Conservation (phyloP, 2,797 vertebrate species). For the Crocidura indochinensis region DNA sequence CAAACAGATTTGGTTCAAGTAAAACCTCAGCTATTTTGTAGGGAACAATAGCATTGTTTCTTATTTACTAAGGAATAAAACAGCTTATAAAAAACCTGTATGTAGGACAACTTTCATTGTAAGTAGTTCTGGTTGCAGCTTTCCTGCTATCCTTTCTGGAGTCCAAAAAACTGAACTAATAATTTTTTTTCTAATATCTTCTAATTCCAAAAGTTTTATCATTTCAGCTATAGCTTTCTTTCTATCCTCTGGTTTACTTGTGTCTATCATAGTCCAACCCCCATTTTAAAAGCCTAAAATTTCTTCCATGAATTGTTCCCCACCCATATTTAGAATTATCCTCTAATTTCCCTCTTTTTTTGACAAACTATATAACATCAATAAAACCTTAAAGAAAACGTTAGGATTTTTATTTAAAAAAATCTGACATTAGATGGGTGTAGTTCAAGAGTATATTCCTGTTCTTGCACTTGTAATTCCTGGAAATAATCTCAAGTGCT, state of each 20-base stretch:
- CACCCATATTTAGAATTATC: constrained; percentile 19
- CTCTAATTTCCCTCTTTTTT: neutral
- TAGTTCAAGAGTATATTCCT: too few relatives aligned
- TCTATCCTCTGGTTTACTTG: constrained; percentile 8
- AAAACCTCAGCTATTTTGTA: constrained; percentile 81
- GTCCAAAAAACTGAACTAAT: neutral
- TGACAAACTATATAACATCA: neutral
- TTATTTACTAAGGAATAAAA: constrained; percentile 56
- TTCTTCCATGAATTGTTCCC: constrained; percentile 2
- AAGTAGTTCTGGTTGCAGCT: constrained; percentile 43
- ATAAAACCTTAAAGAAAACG: neutral
- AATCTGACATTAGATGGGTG: too few relatives aligned
- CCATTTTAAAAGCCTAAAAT: constrained; percentile 17
- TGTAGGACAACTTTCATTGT: constrained; percentile 61
- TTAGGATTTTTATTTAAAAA: neutral
- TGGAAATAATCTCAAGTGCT: too few relatives aligned
- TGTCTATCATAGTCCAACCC: neutral
- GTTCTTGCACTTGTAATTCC: too few relatives aligned
- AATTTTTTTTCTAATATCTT: neutral
- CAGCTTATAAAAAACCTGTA: neutral
- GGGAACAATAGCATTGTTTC: constrained; percentile 59
- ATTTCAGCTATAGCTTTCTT: neutral
- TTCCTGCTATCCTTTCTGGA: constrained; percentile 30
- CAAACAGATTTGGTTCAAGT: constrained; percentile 85
- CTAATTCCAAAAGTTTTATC: constrained; percentile 1